Base-by-base conservation (phyloP, 2,113 vertebrate species). In the Nothoprocta pentlandii region DNA sequence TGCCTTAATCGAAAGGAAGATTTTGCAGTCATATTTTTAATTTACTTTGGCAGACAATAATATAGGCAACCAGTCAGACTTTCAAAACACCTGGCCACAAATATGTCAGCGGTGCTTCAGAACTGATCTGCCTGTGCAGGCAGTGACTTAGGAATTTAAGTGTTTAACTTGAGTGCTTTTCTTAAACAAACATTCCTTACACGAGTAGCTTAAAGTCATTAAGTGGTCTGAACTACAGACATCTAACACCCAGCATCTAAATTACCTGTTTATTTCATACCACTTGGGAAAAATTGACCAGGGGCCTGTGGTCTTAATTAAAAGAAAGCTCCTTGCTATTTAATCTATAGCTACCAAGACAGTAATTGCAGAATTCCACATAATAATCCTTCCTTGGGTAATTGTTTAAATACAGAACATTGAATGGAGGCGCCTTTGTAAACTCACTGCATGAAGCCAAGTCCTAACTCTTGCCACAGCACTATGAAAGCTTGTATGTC, bases 401-500 rank as follows among this genome's bases (percentile, higher is more conserved):
- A 87, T 15, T 85, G 20, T n/a, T 80, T 59, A 49, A 85, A 56
- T 63, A 51, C 13, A 49, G 36, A 39, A 26, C 36, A 22, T 41
- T 30, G 39, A 71, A 34, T 2, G 34, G 67, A 79, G 58, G 14
- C 42, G 32, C 58, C 10, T 54, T 30, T 49, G 62, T 36, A 69
- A 49, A 85, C 53, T 63, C 54, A 6, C 41, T 36, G n/a, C 6
- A 1, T 22, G 16, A 41, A 54, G 69, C 46, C 54, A 36, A 13
- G 4, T 16, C 26, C 28, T 6, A 3, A 4, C 25, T 44, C 22
- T 41, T 71, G 19, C 36, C 26, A 28, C 28, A 46, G 59, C n/a
- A 22, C 41, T n/a, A 19, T 0, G 0, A 39, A 2, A 36, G 17
- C 28, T 4, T 8, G 4, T 10, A 7, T 17, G 17, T 30, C 13